Percentiles rank a stretch among this genome's conserved stretches.
Evolutionary conservation across 2,888 invertebrate species (phyloP).

Genomic region (Tinea pellionella): DNA sequence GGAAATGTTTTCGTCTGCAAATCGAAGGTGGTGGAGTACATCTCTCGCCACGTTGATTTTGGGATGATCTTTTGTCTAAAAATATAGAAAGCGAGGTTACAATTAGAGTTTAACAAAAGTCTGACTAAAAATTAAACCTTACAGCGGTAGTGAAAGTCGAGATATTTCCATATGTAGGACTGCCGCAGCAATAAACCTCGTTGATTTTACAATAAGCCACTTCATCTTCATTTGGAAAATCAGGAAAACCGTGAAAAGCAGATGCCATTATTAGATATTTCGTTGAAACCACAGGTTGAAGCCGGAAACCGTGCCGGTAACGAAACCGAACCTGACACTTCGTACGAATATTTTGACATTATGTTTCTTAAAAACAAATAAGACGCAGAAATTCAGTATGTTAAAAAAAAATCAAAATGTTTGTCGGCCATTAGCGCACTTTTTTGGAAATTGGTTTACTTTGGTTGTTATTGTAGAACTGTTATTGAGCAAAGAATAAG

Average conservation of each 20-base stretch:
- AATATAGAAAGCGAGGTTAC: slow-evolving; percentile 17
- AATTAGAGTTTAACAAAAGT: neutral
- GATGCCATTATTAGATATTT: slow-evolving; percentile 45
- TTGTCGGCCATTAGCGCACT: too few species aligned
- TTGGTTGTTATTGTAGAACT: too few species aligned
- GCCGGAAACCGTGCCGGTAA: slow-evolving; percentile 14
- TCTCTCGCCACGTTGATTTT: slow-evolving; percentile 76
- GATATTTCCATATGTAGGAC: slow-evolving; percentile 66
- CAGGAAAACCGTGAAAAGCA: slow-evolving; percentile 62
- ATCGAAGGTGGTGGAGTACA: slow-evolving; percentile 62
- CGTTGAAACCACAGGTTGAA: too few species aligned
- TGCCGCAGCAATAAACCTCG: slow-evolving; percentile 71
- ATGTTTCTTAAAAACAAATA: neutral
- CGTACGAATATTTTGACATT: neutral
- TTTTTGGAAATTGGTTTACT: too few species aligned
- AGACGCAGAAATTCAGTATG: too few species aligned
- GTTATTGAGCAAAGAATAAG: too few species aligned
- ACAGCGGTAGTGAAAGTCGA: slow-evolving; percentile 70
- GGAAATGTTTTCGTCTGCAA: slow-evolving; percentile 69
- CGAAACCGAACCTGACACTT: slow-evolving; percentile 8
- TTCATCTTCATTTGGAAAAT: slow-evolving; percentile 60
- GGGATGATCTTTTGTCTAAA: slow-evolving; percentile 75
- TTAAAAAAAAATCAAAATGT: too few species aligned
- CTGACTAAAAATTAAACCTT: slow-evolving; percentile 44
- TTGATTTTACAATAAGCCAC: slow-evolving; percentile 73